Evolutionary conservation across 2,797 vertebrate genomes (phyloP).

Genomic region (Pipistrellus nathusii): DNA sequence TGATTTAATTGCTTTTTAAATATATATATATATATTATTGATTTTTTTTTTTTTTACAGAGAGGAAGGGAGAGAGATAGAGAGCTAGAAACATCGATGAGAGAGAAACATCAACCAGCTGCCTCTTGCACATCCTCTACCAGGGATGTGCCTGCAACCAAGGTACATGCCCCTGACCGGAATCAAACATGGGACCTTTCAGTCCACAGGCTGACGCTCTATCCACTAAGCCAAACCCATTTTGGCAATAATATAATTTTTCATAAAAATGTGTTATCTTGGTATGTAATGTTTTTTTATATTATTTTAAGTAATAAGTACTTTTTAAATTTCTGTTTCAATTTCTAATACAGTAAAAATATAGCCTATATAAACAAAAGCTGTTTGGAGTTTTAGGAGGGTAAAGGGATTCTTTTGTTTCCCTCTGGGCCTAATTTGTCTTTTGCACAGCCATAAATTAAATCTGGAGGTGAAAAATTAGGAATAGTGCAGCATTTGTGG

Average conservation of each 20-base stretch:
- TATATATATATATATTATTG: no score
- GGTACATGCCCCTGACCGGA: no score
- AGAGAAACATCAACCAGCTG: no score
- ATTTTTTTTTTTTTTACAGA: no score
- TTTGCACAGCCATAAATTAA: conserved; percentile 87
- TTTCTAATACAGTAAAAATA: conserved; percentile 3
- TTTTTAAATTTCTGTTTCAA: not conserved
- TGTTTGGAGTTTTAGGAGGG: not conserved
- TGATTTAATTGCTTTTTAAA: no score
- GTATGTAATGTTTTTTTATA: not conserved
- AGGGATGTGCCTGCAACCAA: no score
- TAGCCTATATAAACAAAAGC: not conserved
- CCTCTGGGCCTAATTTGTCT: conserved; percentile 76
- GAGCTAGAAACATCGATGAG: no score
- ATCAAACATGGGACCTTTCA: no score
- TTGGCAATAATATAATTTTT: not conserved
- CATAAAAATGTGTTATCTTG: not conserved
- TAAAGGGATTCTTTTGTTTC: not conserved
- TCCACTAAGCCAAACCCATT: no score
- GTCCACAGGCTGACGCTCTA: no score
- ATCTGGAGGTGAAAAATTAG: conserved; percentile 80
- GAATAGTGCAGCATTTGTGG: conserved; percentile 84
- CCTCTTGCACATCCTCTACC: no score
- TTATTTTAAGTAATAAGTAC: not conserved
- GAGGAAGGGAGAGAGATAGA: no score